phyloP scores from a whole-genome alignment of 1,140 invertebrate genomes.

The Hylaeus volcanicus region DNA sequence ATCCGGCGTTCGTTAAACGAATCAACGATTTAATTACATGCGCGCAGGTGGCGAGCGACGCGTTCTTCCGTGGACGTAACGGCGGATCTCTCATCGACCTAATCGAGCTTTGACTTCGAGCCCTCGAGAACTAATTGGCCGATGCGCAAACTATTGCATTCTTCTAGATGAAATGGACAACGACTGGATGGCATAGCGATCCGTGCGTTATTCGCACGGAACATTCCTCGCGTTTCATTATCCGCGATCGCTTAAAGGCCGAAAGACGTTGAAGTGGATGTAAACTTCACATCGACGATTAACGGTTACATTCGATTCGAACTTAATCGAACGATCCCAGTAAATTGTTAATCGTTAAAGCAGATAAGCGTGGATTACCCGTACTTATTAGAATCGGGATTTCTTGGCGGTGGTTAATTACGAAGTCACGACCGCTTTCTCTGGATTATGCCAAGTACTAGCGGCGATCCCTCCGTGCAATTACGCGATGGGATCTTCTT shows the following conservation, averaged over 20 bases:
- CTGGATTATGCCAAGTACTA: constrained; percentile 17
- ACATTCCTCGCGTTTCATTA: too few relatives aligned
- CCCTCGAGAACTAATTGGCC: too few relatives aligned
- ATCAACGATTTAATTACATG: constrained; percentile 2
- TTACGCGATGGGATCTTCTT: constrained; percentile 43
- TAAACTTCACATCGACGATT: too few relatives aligned
- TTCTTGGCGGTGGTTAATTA: constrained; percentile 46
- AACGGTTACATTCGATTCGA: too few relatives aligned
- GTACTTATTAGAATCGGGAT: constrained; percentile 38
- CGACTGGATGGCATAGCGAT: too few relatives aligned
- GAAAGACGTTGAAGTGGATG: too few relatives aligned
- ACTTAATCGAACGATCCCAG: constrained; percentile 15
- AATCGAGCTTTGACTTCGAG: too few relatives aligned
- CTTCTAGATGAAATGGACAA: too few relatives aligned
- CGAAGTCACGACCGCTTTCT: constrained; percentile 27
- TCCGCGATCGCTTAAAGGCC: too few relatives aligned
- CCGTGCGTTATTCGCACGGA: too few relatives aligned
- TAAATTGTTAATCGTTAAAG: constrained; percentile 36
- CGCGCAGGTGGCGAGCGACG: not conserved
- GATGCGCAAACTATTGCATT: too few relatives aligned
- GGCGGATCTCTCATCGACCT: too few relatives aligned
- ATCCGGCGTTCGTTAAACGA: constrained; percentile 7
- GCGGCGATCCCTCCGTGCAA: constrained; percentile 21
- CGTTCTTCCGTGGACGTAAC: not conserved
- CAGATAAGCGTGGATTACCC: constrained; percentile 26